phyloP scores from a whole-genome alignment of 2,888 invertebrate genomes.

The Mythimna loreyi region DNA sequence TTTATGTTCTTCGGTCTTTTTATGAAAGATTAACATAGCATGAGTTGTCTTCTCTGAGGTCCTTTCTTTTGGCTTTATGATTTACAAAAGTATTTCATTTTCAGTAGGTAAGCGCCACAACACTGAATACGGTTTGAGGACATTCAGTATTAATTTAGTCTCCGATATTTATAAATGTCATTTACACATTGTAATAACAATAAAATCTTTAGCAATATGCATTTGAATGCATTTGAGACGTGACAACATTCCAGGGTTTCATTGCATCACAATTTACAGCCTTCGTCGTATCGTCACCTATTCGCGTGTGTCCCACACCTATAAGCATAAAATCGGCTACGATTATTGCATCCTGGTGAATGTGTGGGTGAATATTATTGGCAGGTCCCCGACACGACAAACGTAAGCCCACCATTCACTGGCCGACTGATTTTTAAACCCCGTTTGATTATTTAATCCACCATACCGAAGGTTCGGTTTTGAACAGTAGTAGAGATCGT shows the following conservation, averaged over 20 bases:
- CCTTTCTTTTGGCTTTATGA: not conserved
- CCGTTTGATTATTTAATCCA: slow-evolving; percentile 59
- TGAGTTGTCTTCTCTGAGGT: not conserved
- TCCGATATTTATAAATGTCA: slow-evolving; percentile 59
- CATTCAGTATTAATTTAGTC: slow-evolving; percentile 36
- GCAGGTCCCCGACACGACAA: slow-evolving; percentile 84
- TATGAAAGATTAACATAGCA: not conserved
- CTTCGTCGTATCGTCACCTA: slow-evolving; percentile 75
- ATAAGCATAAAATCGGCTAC: slow-evolving; percentile 85
- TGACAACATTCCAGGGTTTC: slow-evolving; percentile 75
- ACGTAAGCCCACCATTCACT: slow-evolving; percentile 78
- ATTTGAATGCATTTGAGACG: slow-evolving; percentile 71
- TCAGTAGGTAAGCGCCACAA: not conserved
- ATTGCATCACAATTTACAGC: slow-evolving; percentile 78
- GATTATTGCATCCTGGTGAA: slow-evolving; percentile 81
- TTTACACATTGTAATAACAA: slow-evolving; percentile 65
- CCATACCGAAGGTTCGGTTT: slow-evolving; percentile 63
- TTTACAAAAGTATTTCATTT: not conserved
- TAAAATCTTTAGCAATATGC: slow-evolving; percentile 66
- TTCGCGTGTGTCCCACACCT: slow-evolving; percentile 71
- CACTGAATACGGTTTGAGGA: slow-evolving; percentile 21
- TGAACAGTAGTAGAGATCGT: slow-evolving; percentile 67
- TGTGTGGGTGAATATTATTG: slow-evolving; percentile 90
- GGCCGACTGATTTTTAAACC: slow-evolving; percentile 66
- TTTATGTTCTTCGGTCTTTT: slow-evolving; percentile 7